Conservation (phyloP, 2,888 invertebrate species). For the Escarpia spicata region DNA sequence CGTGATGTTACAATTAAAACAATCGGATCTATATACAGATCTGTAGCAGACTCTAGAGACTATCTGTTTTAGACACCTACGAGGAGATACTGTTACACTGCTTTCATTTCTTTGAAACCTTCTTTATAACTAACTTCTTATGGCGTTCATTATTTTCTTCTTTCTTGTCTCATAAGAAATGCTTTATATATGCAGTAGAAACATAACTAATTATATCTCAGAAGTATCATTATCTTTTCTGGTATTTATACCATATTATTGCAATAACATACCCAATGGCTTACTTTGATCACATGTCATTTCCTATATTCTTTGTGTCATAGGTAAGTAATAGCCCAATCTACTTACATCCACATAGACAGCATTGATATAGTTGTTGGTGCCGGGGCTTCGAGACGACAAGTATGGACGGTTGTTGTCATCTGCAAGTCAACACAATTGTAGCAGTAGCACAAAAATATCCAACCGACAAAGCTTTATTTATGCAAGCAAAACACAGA, state of each 20-base stretch:
- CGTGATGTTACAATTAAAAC: no score
- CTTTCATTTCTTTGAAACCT: neutral
- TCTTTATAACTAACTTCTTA: neutral
- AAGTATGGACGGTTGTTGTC: conserved; percentile 39
- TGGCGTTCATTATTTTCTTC: neutral
- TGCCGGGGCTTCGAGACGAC: conserved; percentile 38
- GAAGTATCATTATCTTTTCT: neutral
- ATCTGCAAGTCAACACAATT: conserved; percentile 23
- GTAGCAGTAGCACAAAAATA: no score
- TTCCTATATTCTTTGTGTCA: neutral
- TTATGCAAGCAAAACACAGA: conserved; percentile 4
- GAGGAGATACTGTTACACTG: neutral
- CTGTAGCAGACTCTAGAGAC: no score
- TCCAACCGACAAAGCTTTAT: neutral
- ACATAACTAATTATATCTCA: no score
- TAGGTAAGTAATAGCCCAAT: neutral
- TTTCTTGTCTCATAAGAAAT: no score
- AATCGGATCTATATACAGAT: no score
- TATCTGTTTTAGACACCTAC: no score
- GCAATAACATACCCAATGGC: neutral
- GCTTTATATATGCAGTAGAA: no score
- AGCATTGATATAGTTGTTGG: conserved; percentile 51
- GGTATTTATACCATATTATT: neutral
- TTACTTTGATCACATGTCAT: neutral
- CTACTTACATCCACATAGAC: conserved; percentile 48